Conservation (phyloP, 2,888 invertebrate genomes). For the Neria commutata region DNA sequence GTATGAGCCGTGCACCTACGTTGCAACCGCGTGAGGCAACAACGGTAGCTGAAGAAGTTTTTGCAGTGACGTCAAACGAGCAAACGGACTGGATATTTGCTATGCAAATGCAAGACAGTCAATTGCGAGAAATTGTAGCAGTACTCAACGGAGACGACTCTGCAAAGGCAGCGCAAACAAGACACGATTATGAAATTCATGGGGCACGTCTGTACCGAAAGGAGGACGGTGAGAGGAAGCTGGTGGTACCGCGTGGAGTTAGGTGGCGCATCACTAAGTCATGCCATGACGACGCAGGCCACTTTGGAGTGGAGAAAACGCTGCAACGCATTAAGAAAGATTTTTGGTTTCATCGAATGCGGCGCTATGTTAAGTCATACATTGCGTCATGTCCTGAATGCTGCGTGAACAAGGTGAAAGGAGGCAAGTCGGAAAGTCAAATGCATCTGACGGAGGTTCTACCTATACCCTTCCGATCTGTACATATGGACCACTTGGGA, state of each 20-base stretch:
- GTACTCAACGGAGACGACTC: neutral
- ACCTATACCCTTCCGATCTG: slow-evolving; percentile 24
- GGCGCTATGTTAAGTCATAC: slow-evolving; percentile 31
- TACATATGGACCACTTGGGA: slow-evolving; percentile 35
- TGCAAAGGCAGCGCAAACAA: neutral
- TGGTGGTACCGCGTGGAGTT: no score
- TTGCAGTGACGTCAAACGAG: slow-evolving; percentile 4
- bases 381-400: slow-evolving; percentile 30
- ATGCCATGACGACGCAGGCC: slow-evolving; percentile 33
- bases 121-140: no score
- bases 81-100: slow-evolving; percentile 8
- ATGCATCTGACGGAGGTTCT: slow-evolving; percentile 16
- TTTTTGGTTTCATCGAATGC: slow-evolving; percentile 33
- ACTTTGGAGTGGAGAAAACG: slow-evolving; percentile 31
- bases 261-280: slow-evolving; percentile 26
- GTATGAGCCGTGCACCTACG: slow-evolving; percentile 39
- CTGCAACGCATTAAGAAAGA: slow-evolving; percentile 22
- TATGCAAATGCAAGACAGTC: slow-evolving; percentile 15
- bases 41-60: slow-evolving; percentile 17
- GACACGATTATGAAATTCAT: neutral
- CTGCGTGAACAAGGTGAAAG: slow-evolving; percentile 24
- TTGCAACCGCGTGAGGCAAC: neutral
- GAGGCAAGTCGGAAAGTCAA: slow-evolving; percentile 23
- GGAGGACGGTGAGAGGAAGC: slow-evolving; percentile 18
- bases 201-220: slow-evolving; percentile 21